Conservation (phyloP, 2,888 invertebrate species). For the Fissipunctia ypsillon region DNA sequence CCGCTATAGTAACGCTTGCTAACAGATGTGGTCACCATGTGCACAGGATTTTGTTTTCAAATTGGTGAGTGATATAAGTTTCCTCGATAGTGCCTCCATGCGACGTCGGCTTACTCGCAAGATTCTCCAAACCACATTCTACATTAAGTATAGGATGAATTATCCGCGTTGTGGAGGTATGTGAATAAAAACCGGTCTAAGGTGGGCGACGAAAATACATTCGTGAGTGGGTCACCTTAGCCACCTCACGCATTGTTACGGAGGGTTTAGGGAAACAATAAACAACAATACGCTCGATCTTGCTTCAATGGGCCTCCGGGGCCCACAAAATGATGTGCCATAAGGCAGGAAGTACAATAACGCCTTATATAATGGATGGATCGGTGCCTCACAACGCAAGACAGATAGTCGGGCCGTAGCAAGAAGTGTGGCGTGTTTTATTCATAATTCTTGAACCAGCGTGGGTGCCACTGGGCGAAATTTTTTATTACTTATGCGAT, state of each 20-base stretch:
- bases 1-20: no score
- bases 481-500: conserved; percentile 76
- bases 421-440: conserved; percentile 73
- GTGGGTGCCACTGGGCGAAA: conserved; percentile 63
- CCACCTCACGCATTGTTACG: conserved; percentile 48
- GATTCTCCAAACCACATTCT: conserved; percentile 55
- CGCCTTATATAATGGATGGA: conserved; percentile 67
- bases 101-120: conserved; percentile 29
- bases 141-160: conserved; percentile 56
- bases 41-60: no score
- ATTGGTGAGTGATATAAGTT: no score
- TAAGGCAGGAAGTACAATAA: conserved; percentile 70
- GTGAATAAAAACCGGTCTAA: conserved; percentile 58
- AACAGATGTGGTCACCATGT: no score
- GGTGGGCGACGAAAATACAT: conserved; percentile 49
- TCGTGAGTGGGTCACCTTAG: conserved; percentile 58
- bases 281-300: conserved; percentile 69
- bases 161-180: conserved; percentile 56
- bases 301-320: conserved; percentile 68
- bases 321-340: conserved; percentile 63
- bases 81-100: no score
- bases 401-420: conserved; percentile 72
- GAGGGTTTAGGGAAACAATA: conserved; percentile 68
- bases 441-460: conserved; percentile 71
- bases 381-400: conserved; percentile 67